These are phyloP conservation scores for Aphidius ervi DNA, from an alignment of 1,140 invertebrate genomes.

Conservation along the genomic window DNA sequence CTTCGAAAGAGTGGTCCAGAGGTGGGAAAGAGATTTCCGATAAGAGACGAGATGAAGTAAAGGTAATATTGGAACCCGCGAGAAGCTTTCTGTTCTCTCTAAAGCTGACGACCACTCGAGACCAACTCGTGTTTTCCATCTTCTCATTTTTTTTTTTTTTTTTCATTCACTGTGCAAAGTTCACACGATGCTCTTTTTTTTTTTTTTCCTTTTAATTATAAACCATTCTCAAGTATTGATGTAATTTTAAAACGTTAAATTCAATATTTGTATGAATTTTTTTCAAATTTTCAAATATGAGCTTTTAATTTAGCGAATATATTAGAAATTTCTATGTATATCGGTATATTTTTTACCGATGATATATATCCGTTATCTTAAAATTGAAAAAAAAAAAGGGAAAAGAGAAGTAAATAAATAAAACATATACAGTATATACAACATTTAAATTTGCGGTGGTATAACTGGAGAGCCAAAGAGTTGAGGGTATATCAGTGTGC, in stretches of 20 bases:
- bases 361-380: neutral
- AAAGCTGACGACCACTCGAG: slow-evolving; percentile 6
- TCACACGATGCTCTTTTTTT: too few relatives aligned
- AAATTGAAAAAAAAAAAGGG: neutral
- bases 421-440: neutral
- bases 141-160: neutral
- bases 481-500: too few relatives aligned
- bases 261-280: neutral
- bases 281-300: neutral
- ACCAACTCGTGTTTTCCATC: slow-evolving; percentile 6
- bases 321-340: neutral
- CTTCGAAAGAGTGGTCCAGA: neutral
- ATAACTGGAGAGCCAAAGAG: too few relatives aligned
- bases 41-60: slow-evolving; percentile 15
- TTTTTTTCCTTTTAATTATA: neutral
- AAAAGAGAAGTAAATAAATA: neutral
- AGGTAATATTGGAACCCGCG: neutral
- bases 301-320: neutral
- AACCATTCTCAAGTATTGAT: neutral
- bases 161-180: too few relatives aligned
- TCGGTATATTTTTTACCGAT: neutral
- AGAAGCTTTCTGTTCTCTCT: neutral
- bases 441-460: neutral
- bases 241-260: slow-evolving; percentile 2
- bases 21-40: slow-evolving; percentile 16